A percentile compares a stretch with the other conserved stretches of the same genome.
These are phyloP conservation scores for Elephantulus edwardii DNA, from an alignment of 2,113 vertebrate species.

Conservation along the genomic window DNA sequence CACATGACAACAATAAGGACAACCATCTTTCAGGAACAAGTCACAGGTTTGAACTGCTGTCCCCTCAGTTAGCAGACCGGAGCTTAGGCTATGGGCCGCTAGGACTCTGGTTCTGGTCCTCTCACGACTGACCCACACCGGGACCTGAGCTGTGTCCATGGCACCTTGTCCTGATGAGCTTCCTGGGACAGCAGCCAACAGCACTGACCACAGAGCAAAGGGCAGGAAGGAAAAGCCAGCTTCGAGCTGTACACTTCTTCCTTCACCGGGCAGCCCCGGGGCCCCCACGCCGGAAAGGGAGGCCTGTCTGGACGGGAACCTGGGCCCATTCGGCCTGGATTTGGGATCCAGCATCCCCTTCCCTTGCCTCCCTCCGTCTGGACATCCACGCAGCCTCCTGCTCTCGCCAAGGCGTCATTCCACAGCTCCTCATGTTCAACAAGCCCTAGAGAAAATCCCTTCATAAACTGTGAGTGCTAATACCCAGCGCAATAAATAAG, in stretches of 20 bases:
- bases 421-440: background rate
- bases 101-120: background rate
- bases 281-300: background rate
- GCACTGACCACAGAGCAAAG: background rate
- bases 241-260: too few relatives aligned
- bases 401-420: background rate
- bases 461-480: conserved; percentile 59
- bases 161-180: background rate
- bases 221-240: background rate
- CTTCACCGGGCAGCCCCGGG: too few relatives aligned
- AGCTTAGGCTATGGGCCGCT: background rate
- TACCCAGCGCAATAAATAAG: conserved; percentile 48
- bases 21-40: too few relatives aligned
- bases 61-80: background rate
- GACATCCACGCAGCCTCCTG: background rate
- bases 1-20: too few relatives aligned
- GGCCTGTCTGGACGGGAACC: background rate
- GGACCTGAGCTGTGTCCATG: background rate
- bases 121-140: rapidly evolving
- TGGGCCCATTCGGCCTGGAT: too few relatives aligned
- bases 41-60: background rate
- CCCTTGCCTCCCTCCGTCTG: background rate
- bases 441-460: conserved; percentile 29
- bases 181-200: rapidly evolving
- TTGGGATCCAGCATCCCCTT: background rate